phyloP scores from a whole-genome alignment of 2,113 vertebrate species.

The Ivindomyrus marchei region DNA sequence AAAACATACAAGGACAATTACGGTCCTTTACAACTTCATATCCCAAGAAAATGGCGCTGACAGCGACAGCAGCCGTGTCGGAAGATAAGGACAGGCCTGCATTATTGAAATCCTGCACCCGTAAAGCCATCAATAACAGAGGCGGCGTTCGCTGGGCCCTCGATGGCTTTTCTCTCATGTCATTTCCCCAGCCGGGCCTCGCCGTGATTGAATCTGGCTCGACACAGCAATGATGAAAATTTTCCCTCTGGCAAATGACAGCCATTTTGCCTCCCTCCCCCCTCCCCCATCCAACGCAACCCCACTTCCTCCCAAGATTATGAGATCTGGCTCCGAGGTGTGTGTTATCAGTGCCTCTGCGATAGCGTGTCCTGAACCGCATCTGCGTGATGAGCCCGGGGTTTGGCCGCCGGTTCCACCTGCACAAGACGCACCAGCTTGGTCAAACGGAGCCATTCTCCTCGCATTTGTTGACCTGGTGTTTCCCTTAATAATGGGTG shows the following conservation, averaged over 20 bases:
- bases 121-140: slow-evolving; percentile 20
- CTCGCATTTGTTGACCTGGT: not conserved
- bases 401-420: not conserved
- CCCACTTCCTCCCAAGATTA: slow-evolving; percentile 40
- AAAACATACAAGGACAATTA: too few species aligned
- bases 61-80: slow-evolving; percentile 11
- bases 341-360: slow-evolving; percentile 51
- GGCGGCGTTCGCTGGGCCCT: not conserved
- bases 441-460: not conserved
- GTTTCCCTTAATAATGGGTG: not conserved
- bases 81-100: slow-evolving; percentile 23
- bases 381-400: not conserved
- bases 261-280: slow-evolving; percentile 42
- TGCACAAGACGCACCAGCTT: not conserved
- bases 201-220: slow-evolving; percentile 43
- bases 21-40: too few species aligned
- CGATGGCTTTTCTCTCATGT: slow-evolving; percentile 15
- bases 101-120: slow-evolving; percentile 24
- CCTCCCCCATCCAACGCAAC: not conserved
- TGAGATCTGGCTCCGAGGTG: slow-evolving; percentile 53
- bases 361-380: slow-evolving; percentile 49
- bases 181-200: slow-evolving; percentile 32
- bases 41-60: too few species aligned
- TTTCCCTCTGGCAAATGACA: slow-evolving; percentile 51
- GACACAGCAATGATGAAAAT: slow-evolving; percentile 53